phyloP scores from a whole-genome alignment of 2,797 vertebrate genomes.

The Leuciscus waleckii region DNA sequence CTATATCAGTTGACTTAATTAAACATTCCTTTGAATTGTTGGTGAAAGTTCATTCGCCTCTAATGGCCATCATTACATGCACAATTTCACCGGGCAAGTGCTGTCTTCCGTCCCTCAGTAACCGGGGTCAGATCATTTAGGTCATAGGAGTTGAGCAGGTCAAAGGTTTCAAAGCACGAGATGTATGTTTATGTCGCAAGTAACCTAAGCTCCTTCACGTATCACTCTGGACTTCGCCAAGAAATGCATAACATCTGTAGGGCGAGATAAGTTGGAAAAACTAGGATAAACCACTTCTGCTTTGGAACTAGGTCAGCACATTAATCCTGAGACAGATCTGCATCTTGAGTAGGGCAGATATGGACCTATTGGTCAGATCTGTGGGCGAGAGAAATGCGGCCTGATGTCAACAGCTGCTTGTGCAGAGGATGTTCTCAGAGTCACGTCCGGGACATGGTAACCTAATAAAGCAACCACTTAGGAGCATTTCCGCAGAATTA shows the following conservation, averaged over 20 bases:
- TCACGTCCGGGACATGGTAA: slow-evolving; percentile 24
- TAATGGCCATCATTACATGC: slow-evolving; percentile 41
- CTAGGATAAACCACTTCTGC: slow-evolving; percentile 53
- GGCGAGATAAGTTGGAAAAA: slow-evolving; percentile 40
- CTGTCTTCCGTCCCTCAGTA: slow-evolving; percentile 34
- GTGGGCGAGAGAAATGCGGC: slow-evolving; percentile 20
- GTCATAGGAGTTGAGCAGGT: slow-evolving; percentile 31
- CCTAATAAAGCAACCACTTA: slow-evolving; percentile 19
- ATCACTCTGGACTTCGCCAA: neutral
- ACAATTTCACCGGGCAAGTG: slow-evolving; percentile 46
- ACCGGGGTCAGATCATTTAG: slow-evolving; percentile 37
- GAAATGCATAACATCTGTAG: slow-evolving; percentile 12
- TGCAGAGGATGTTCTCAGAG: neutral
- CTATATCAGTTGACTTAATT: neutral
- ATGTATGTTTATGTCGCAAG: slow-evolving; percentile 19
- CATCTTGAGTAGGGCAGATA: slow-evolving; percentile 43
- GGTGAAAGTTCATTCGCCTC: neutral
- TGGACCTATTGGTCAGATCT: slow-evolving; percentile 24
- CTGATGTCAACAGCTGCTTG: slow-evolving; percentile 44
- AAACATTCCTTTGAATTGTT: slow-evolving; percentile 11
- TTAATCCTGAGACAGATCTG: slow-evolving; percentile 42
- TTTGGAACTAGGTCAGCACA: slow-evolving; percentile 49
- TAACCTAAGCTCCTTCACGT: neutral
- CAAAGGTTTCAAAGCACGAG: slow-evolving; percentile 42
- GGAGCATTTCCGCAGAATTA: neutral